These are phyloP conservation scores for Myotis davidii DNA, from an alignment of 2,113 vertebrate genomes.

Conservation along the genomic window DNA sequence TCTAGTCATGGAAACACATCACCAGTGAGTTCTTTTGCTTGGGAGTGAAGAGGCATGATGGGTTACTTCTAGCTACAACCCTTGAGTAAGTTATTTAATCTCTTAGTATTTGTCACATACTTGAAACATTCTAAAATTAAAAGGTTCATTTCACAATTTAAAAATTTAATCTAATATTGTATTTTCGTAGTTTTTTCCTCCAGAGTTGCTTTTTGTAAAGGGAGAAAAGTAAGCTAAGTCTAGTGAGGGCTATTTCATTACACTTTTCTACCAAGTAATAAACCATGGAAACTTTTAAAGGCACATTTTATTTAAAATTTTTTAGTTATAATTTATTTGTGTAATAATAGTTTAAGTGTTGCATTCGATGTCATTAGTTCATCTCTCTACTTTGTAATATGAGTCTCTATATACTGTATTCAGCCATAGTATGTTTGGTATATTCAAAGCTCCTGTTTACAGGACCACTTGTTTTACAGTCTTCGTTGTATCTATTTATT, in stretches of 20 bases:
- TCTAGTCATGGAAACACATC: background rate
- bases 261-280: background rate
- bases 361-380: background rate
- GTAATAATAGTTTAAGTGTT: background rate
- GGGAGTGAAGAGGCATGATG: background rate
- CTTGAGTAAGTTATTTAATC: background rate
- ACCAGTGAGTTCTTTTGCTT: background rate
- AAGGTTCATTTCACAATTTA: background rate
- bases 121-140: background rate
- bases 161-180: slow-evolving; percentile 25
- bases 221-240: background rate
- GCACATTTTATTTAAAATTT: background rate
- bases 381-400: background rate
- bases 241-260: background rate
- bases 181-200: background rate
- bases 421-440: background rate
- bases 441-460: background rate
- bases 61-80: background rate
- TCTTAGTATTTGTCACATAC: background rate
- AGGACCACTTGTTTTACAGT: background rate
- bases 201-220: background rate
- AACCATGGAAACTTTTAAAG: background rate
- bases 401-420: background rate
- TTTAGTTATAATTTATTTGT: background rate
- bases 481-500: background rate